Percentiles rank a stretch among this genome's conserved stretches.
Evolutionary conservation across 2,888 invertebrate genomes (phyloP).

Genomic region (Linnaemya tessellans): DNA sequence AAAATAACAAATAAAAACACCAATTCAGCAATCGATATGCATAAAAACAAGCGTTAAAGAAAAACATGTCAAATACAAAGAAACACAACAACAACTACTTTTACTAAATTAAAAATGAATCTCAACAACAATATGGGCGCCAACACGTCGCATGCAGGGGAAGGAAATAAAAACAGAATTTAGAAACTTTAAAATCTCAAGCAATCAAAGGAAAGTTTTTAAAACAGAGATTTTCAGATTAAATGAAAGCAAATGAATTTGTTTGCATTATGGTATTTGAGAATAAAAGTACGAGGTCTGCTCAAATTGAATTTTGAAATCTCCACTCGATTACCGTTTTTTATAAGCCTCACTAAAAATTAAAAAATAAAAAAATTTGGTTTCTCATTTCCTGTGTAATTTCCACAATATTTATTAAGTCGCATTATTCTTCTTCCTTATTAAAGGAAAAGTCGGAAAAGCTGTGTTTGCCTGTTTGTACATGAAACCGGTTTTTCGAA

Average conservation of each 20-base stretch:
- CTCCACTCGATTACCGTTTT: too few relatives aligned
- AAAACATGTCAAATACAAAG: slow-evolving; percentile 42
- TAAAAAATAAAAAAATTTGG: too few relatives aligned
- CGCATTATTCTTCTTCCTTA: too few relatives aligned
- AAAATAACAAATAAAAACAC: background rate
- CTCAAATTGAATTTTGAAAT: too few relatives aligned
- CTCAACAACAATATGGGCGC: slow-evolving; percentile 53
- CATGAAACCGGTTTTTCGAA: too few relatives aligned
- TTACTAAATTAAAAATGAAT: slow-evolving; percentile 51
- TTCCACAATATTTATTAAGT: too few relatives aligned
- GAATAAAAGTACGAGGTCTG: background rate
- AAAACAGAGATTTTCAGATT: slow-evolving; percentile 33
- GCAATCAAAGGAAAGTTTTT: background rate
- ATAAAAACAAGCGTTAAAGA: slow-evolving; percentile 24
- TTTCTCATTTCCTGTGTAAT: too few relatives aligned
- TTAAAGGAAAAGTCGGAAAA: too few relatives aligned
- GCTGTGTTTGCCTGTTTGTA: too few relatives aligned
- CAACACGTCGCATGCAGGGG: slow-evolving; percentile 38
- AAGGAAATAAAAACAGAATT: slow-evolving; percentile 31
- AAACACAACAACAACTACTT: slow-evolving; percentile 25
- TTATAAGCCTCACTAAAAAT: too few relatives aligned
- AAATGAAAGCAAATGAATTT: background rate
- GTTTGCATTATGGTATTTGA: background rate
- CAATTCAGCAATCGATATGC: slow-evolving; percentile 34
- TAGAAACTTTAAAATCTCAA: background rate